Percentiles rank a stretch among this genome's conserved stretches.
These are phyloP conservation scores for Diogma glabrata DNA, from an alignment of 2,888 invertebrate genomes.

Conservation along the genomic window DNA sequence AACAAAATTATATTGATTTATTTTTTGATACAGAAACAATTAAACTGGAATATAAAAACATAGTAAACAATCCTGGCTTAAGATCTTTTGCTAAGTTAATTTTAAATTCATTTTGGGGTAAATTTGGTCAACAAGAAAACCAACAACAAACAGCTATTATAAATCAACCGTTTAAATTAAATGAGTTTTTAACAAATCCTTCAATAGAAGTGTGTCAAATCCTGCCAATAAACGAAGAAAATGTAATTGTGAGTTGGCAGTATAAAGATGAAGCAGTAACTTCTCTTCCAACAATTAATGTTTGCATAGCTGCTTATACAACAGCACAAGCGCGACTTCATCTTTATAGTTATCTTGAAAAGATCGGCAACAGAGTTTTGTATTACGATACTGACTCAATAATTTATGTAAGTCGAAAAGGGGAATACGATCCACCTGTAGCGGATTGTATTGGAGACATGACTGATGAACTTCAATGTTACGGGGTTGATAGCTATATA, in stretches of 20 bases:
- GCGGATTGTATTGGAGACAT: neutral
- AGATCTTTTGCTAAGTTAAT: neutral
- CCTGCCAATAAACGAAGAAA: too few relatives aligned
- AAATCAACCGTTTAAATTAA: too few relatives aligned
- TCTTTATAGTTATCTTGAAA: neutral
- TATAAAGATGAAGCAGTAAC: too few relatives aligned
- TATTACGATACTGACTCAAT: neutral
- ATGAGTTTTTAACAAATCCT: too few relatives aligned
- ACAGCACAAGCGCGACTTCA: neutral
- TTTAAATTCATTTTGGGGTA: neutral
- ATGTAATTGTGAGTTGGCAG: too few relatives aligned
- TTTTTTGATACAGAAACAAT: constrained; percentile 21
- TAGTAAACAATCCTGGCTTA: neutral
- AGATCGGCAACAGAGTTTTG: neutral
- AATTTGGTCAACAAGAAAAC: neutral
- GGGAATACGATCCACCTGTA: too few relatives aligned
- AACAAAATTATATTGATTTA: constrained; percentile 19
- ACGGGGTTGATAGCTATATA: neutral
- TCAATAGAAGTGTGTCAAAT: too few relatives aligned
- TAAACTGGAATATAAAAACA: neutral
- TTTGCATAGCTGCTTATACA: too few relatives aligned
- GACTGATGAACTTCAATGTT: neutral
- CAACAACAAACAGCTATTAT: neutral
- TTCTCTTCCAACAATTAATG: too few relatives aligned
- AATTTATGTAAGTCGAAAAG: neutral